Base-by-base conservation (phyloP, 2,888 invertebrate genomes). In the Clivina fossor region DNA sequence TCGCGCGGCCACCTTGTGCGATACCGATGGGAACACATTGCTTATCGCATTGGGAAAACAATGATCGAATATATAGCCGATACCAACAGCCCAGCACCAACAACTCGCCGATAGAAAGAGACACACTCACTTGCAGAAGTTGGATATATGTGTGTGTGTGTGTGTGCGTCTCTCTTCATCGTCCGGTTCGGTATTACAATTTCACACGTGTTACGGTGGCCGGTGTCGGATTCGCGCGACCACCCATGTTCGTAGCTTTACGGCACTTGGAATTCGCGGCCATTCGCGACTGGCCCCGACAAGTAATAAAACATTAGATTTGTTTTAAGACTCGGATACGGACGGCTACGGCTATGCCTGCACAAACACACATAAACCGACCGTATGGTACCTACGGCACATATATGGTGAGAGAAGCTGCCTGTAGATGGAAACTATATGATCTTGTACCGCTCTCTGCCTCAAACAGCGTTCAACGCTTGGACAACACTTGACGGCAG, bases 231-330 rank as follows among this genome's bases (percentile, higher is more conserved):
- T 53, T 37, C 43, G 19, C 53, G 53, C 53, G 53, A 53, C 53
- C 53, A 53, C 53, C 53, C 53, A n/a, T n/a, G 35, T 24, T 24
- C 13, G 46, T n/a, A 16, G 20, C n/a, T 7, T 24, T 16, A 22
- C 26, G 26, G 41, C 26, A 13, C n/a, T 37, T 20, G 22, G 24
- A 35, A 43, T 51, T 51, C 43, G 41, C 51, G n/a, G n/a, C n/a
- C n/a, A n/a, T n/a, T n/a, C n/a, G 41, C 33, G 4, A 15, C 32
- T 16, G 43, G 5, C 43, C 49, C 37, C 35, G 48, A 48, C 49
- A 49, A 30, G 49, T 38, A 38, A 49, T 49, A 49, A 48, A 49
- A 49, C 40, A 40, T 49, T 49, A 49, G 49, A 49, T 49, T 49
- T 49, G 49, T 49, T 49, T 49, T 49, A 28, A 40, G 49, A 28